Evolutionary conservation across 2,113 vertebrate genomes (phyloP).

Genomic region (Lampris megalopsis): DNA sequence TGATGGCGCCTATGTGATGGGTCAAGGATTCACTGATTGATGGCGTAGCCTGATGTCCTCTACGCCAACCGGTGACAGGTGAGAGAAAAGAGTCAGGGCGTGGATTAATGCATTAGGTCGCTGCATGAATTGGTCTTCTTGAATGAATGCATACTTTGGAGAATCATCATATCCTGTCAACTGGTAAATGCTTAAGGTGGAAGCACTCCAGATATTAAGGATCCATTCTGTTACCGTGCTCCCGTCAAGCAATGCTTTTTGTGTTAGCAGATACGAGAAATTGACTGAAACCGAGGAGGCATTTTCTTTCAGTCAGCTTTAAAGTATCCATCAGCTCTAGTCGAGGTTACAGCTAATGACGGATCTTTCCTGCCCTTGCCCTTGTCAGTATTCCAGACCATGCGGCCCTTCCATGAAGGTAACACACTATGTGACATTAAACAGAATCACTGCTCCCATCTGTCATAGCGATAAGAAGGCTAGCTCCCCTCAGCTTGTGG

Average conservation of each 20-base stretch:
- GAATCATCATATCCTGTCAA: no score
- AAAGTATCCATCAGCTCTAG: conserved; percentile 6
- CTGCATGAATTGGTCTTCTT: no score
- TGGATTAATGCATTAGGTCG: no score
- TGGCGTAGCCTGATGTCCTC: no score
- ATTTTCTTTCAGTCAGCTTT: neutral
- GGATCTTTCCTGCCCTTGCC: conserved; percentile 48
- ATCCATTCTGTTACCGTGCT: neutral
- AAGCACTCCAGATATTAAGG: neutral
- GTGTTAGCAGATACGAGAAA: conserved; percentile 11
- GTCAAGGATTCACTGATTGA: no score
- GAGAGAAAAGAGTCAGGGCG: no score
- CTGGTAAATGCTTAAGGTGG: neutral
- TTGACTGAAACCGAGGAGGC: conserved; percentile 7
- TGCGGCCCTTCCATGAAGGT: conserved; percentile 48
- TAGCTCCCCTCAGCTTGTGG: conserved; percentile 51
- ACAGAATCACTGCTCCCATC: conserved; percentile 74
- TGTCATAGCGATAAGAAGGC: conserved; percentile 44
- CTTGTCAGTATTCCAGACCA: conserved; percentile 52
- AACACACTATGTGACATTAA: conserved; percentile 65
- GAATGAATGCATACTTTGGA: no score
- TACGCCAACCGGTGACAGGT: no score
- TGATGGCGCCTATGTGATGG: no score
- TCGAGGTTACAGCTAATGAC: conserved; percentile 28
- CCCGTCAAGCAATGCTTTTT: neutral